These are phyloP conservation scores for Melanotaenia boesemani DNA, from an alignment of 2,797 vertebrate genomes.

Conservation along the genomic window DNA sequence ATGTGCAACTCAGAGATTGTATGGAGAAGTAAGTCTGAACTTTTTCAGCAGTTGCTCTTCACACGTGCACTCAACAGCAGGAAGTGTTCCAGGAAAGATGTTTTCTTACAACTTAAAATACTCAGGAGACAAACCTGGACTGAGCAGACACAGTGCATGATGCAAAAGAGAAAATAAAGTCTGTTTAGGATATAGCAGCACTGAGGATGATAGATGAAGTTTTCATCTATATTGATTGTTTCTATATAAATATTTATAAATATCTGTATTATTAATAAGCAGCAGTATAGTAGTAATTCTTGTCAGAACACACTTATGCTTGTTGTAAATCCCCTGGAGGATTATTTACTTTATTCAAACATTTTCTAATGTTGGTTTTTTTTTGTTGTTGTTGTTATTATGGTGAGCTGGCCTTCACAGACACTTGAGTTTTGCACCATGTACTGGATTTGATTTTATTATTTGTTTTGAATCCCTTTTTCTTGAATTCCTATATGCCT, in stretches of 20 bases:
- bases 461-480: conserved; percentile 9
- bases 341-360: background rate
- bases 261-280: background rate
- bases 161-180: background rate
- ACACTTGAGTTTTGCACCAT: background rate
- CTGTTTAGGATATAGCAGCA: background rate
- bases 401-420: background rate
- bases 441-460: background rate
- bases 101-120: conserved; percentile 14
- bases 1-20: background rate
- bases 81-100: conserved; percentile 11
- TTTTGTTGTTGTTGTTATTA: background rate
- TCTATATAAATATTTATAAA: background rate
- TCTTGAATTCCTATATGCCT: background rate
- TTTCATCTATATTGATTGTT: background rate
- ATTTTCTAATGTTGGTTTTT: background rate
- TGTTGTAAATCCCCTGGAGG: background rate
- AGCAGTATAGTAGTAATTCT: background rate
- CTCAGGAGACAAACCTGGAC: conserved; percentile 6
- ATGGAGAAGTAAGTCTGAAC: conserved; percentile 8
- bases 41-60: conserved; percentile 1
- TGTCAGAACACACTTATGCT: background rate
- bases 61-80: background rate
- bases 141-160: background rate
- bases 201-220: background rate